phyloP scores from a whole-genome alignment of 2,888 invertebrate genomes.

The Ganaspis brasiliensis region DNA sequence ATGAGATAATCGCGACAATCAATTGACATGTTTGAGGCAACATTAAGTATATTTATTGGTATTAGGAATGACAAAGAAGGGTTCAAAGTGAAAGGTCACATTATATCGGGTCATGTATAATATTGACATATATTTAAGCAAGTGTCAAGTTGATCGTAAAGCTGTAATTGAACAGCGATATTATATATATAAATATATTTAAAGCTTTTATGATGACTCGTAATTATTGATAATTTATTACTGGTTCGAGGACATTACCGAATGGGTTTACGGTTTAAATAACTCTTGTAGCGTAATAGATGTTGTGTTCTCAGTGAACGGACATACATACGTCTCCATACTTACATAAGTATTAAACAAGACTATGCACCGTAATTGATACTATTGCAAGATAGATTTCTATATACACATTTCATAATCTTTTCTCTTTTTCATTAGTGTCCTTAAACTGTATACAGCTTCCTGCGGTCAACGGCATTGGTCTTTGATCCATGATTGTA shows the following conservation, averaged over 20 bases:
- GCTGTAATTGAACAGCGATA: background rate
- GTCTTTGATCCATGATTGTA: background rate
- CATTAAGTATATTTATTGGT: background rate
- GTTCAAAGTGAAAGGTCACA: slow-evolving; percentile 25
- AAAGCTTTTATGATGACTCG: slow-evolving; percentile 3
- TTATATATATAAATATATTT: no score
- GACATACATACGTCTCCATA: slow-evolving; percentile 5
- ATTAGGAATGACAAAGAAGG: background rate
- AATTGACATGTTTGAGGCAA: no score
- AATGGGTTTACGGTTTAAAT: slow-evolving; percentile 23
- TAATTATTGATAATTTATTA: slow-evolving; percentile 27
- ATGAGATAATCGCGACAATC: no score
- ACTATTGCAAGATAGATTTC: slow-evolving; percentile 25
- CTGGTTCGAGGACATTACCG: slow-evolving; percentile 17
- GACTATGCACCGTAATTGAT: slow-evolving; percentile 38
- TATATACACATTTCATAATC: slow-evolving; percentile 30
- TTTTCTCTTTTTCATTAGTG: slow-evolving; percentile 9
- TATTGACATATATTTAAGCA: background rate
- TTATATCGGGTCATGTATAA: background rate
- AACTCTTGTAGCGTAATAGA: slow-evolving; percentile 29
- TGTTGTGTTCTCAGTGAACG: slow-evolving; percentile 33
- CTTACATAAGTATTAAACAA: slow-evolving; percentile 32
- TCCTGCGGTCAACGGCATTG: slow-evolving; percentile 11
- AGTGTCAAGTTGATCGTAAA: slow-evolving; percentile 21
- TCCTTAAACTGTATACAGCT: slow-evolving; percentile 17